Percentiles rank a stretch among this genome's conserved stretches.
phyloP scores from a whole-genome alignment of 2,888 invertebrate genomes.

The Cantharis flavilabris region DNA sequence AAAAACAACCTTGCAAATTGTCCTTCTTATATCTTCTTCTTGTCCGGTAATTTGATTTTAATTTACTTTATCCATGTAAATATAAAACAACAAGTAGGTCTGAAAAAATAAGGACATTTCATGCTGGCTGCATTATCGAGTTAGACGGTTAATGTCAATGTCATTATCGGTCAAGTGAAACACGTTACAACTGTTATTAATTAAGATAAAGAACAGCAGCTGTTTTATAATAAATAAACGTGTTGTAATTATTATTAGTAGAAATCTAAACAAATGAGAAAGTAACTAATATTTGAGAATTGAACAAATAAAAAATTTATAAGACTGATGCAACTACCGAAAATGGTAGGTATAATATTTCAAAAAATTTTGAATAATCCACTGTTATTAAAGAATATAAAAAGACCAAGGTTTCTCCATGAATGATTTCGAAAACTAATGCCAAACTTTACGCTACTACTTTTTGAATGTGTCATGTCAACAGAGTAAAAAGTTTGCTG shows the following conservation, averaged over 20 bases:
- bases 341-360: not conserved
- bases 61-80: not conserved
- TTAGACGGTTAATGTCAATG: slow-evolving; percentile 6
- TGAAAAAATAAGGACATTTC: not conserved
- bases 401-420: not conserved
- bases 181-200: slow-evolving; percentile 4
- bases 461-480: not conserved
- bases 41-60: not conserved
- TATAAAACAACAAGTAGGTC: not conserved
- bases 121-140: not conserved
- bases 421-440: not conserved
- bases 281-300: not conserved
- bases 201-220: not conserved
- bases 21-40: not conserved
- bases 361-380: not conserved
- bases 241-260: slow-evolving; percentile 1
- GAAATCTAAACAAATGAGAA: not conserved
- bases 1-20: not conserved
- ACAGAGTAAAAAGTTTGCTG: not conserved
- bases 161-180: slow-evolving; percentile 13
- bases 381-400: not conserved
- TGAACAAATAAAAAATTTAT: not conserved
- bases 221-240: not conserved
- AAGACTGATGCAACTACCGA: not conserved
- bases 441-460: not conserved